phyloP scores from a whole-genome alignment of 2,797 vertebrate species.

The Sebastes kiyomatsui region DNA sequence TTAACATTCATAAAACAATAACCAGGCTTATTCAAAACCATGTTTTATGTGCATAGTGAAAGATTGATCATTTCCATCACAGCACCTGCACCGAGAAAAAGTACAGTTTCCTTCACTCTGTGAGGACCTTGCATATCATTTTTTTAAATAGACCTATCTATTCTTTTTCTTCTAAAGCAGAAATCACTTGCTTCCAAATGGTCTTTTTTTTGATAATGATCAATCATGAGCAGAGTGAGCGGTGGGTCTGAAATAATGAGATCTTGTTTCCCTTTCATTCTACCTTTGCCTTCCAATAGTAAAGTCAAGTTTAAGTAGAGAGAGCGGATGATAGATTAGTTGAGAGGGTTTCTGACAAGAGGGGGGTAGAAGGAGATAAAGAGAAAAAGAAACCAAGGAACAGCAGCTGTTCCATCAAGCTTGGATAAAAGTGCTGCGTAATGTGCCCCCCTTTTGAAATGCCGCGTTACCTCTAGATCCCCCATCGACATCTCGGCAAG shows the following conservation, averaged over 20 bases:
- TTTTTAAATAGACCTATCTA: conserved; percentile 47
- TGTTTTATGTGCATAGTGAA: conserved; percentile 35
- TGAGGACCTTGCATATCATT: conserved; percentile 46
- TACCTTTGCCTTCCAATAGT: conserved; percentile 69
- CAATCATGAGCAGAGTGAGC: conserved; percentile 68
- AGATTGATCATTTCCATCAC: conserved; percentile 48
- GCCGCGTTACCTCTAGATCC: conserved; percentile 33
- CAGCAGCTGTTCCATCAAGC: conserved; percentile 66
- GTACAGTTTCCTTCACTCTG: conserved; percentile 37
- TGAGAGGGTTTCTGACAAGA: conserved; percentile 63
- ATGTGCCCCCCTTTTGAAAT: conserved; percentile 56
- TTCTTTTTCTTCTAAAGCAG: conserved; percentile 51
- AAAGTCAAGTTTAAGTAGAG: conserved; percentile 71
- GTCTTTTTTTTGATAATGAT: conserved; percentile 75
- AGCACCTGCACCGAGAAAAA: conserved; percentile 21
- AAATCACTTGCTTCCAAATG: conserved; percentile 72
- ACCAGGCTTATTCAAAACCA: conserved; percentile 11
- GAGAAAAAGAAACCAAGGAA: conserved; percentile 62
- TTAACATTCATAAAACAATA: conserved; percentile 32
- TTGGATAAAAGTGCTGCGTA: conserved; percentile 76
- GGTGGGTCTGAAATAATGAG: conserved; percentile 80
- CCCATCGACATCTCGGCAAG: conserved; percentile 50
- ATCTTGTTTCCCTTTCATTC: conserved; percentile 75
- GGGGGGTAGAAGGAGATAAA: conserved; percentile 37
- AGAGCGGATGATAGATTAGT: conserved; percentile 73